phyloP scores from a whole-genome alignment of 2,113 vertebrate genomes.

The Morone saxatilis region DNA sequence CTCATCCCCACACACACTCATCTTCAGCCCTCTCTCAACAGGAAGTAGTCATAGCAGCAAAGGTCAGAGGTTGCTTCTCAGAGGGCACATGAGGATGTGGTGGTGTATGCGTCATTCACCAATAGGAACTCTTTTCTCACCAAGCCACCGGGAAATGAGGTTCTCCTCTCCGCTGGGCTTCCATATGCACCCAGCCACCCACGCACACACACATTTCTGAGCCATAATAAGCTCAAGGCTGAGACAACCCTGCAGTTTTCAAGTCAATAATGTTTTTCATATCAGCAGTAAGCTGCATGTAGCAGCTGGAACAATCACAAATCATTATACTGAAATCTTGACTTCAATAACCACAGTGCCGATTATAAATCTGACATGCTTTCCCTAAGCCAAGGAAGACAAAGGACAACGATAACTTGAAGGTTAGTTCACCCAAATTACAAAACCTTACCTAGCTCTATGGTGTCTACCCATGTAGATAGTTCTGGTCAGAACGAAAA shows the following conservation, averaged over 20 bases:
- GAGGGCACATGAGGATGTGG: conserved; percentile 64
- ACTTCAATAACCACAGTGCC: background rate
- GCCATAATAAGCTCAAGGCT: conserved; percentile 27
- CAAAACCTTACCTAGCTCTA: background rate
- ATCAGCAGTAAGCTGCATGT: conserved; percentile 2
- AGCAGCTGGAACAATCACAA: background rate
- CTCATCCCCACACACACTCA: conserved; percentile 12
- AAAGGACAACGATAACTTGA: background rate
- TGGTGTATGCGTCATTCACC: conserved; percentile 56
- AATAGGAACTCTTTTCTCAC: conserved; percentile 59
- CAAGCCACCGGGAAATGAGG: conserved; percentile 53
- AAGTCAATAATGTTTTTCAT: conserved; percentile 29
- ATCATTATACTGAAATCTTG: background rate
- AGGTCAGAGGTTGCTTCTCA: conserved; percentile 55
- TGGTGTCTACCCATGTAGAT: background rate
- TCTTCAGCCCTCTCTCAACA: conserved; percentile 35
- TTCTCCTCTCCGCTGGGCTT: conserved; percentile 51
- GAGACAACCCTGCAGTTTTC: conserved; percentile 36
- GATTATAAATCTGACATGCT: background rate
- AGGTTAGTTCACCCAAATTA: background rate
- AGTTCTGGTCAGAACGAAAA: no score
- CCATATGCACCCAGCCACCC: conserved; percentile 26
- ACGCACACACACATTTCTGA: conserved; percentile 16
- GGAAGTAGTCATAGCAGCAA: conserved; percentile 65
- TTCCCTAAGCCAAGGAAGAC: background rate